Evolutionary conservation across 1,140 invertebrate genomes (phyloP).

Genomic region (Panagrolaimus sp.): DNA sequence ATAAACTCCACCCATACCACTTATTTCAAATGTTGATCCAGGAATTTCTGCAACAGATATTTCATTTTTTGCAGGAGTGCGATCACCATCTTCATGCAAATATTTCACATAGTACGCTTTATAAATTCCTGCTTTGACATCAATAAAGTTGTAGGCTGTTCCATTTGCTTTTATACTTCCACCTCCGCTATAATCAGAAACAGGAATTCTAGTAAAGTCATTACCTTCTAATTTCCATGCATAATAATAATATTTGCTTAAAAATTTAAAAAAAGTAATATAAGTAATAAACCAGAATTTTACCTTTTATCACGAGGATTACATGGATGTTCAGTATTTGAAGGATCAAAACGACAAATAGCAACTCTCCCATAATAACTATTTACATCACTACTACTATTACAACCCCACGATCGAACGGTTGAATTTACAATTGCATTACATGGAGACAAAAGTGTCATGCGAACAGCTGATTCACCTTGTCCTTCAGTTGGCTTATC

Average conservation of each 20-base stretch:
- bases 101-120: constrained; percentile 8
- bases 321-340: not conserved
- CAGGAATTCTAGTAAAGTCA: not conserved
- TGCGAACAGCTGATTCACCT: not conserved
- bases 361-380: constrained; percentile 13
- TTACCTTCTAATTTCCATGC: not conserved
- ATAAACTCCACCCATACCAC: not conserved
- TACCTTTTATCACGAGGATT: constrained; percentile 13
- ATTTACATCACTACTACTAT: not conserved
- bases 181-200: not conserved
- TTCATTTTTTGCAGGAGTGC: not conserved
- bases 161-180: not conserved
- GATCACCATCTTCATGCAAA: not conserved
- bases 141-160: not conserved
- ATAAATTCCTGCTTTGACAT: not conserved
- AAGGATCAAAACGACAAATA: not conserved
- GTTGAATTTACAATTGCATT: not conserved
- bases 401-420: constrained; percentile 7
- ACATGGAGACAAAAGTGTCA: constrained; percentile 6
- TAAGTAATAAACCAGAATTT: not conserved
- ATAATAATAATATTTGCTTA: constrained; percentile 7
- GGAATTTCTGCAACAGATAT: not conserved
- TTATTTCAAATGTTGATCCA: not conserved
- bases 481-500: constrained; percentile 3
- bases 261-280: constrained; percentile 3